Evolutionary conservation across 2,113 vertebrate genomes (phyloP).

Genomic region (Gallinago media): DNA sequence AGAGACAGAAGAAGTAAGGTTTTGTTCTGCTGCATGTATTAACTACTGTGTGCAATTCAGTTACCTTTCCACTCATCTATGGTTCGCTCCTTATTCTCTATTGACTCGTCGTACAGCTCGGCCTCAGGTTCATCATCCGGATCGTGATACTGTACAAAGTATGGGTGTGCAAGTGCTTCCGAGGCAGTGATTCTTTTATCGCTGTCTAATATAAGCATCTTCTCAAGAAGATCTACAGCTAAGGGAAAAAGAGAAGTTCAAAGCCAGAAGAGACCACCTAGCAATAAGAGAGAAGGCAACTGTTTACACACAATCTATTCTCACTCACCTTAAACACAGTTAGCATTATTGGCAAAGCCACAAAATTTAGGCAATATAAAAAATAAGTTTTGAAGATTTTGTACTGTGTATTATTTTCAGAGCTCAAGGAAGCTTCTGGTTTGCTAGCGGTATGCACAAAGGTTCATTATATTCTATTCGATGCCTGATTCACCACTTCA

Average conservation of each 20-base stretch:
- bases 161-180: constrained; percentile 90
- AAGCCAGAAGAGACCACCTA: background rate
- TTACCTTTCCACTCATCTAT: constrained; percentile 97
- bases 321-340: background rate
- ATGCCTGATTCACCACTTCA: background rate
- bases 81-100: constrained; percentile 91
- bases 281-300: background rate
- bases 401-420: background rate
- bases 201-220: constrained; percentile 96
- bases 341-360: background rate
- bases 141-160: constrained; percentile 97
- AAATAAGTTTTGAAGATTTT: background rate
- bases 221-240: constrained; percentile 95
- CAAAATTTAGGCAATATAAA: background rate
- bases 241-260: background rate
- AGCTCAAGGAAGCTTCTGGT: background rate
- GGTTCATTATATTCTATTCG: background rate
- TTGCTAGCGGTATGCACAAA: background rate
- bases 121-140: constrained; percentile 95
- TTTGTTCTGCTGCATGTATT: background rate
- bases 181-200: constrained; percentile 92
- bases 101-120: constrained; percentile 88
- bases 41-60: background rate
- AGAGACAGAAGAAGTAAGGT: background rate
- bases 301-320: background rate